Evolutionary conservation across 1,140 invertebrate genomes (phyloP).

Genomic region (Sinella curviseta): DNA sequence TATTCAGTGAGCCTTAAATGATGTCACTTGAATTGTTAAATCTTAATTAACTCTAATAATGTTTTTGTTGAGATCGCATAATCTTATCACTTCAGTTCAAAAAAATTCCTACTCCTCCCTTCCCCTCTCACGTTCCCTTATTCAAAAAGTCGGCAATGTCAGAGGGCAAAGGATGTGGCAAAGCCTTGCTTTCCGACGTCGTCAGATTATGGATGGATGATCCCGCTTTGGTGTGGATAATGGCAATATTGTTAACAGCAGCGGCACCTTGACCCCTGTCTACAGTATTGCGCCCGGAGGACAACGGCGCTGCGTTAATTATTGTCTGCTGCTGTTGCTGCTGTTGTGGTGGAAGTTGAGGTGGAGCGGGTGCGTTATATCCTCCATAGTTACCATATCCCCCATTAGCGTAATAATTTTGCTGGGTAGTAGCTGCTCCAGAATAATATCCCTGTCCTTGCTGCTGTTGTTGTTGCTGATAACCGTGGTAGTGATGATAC

Average conservation of each 20-base stretch:
- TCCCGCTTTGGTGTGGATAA: neutral
- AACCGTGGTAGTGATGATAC: neutral
- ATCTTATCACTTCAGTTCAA: neutral
- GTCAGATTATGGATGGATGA: neutral
- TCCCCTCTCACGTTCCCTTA: no score
- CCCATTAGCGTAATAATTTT: neutral
- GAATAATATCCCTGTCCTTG: neutral
- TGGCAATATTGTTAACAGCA: constrained; percentile 11
- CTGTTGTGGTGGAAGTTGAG: no score
- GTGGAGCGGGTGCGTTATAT: neutral
- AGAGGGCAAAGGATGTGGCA: neutral
- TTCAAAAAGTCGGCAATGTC: neutral
- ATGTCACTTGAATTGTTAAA: no score
- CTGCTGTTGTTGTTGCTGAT: neutral
- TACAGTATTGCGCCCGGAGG: neutral
- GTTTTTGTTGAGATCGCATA: no score
- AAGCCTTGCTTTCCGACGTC: neutral
- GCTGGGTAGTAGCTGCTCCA: neutral
- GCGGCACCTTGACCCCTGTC: constrained; percentile 12
- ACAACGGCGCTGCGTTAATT: neutral
- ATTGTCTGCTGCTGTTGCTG: no score
- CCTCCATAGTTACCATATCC: neutral
- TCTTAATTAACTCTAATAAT: no score
- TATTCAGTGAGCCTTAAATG: neutral
- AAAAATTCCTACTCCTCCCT: neutral